Percentiles rank a stretch among this genome's conserved stretches.
phyloP scores from a whole-genome alignment of 2,888 invertebrate species.

The Ectropis crepuscularia region DNA sequence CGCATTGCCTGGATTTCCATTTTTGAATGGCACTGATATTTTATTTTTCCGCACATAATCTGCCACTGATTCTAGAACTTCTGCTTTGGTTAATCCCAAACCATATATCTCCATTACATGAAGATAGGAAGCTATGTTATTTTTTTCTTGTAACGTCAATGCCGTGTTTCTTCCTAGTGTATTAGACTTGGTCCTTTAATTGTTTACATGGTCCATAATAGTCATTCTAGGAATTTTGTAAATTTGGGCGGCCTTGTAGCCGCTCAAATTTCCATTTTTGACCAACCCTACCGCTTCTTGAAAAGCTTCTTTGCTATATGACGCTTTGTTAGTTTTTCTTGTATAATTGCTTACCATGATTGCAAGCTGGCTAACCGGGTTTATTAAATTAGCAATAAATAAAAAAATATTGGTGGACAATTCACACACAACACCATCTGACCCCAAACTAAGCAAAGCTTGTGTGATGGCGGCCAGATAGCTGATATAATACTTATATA shows the following conservation, averaged over 20 bases:
- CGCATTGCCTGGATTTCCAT: slow-evolving; percentile 35
- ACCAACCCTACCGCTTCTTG: slow-evolving; percentile 27
- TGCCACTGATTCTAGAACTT: slow-evolving; percentile 48
- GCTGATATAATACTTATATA: too few relatives aligned
- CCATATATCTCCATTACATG: slow-evolving; percentile 51
- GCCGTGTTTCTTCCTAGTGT: slow-evolving; percentile 35
- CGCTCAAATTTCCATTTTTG: slow-evolving; percentile 16
- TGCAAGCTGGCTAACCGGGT: neutral
- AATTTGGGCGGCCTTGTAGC: slow-evolving; percentile 24
- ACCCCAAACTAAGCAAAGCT: too few relatives aligned
- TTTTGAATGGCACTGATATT: slow-evolving; percentile 34
- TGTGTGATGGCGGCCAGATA: too few relatives aligned
- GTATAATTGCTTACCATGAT: slow-evolving; percentile 1
- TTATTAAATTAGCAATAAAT: neutral
- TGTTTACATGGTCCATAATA: slow-evolving; percentile 35
- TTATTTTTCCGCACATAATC: slow-evolving; percentile 34
- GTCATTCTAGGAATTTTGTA: slow-evolving; percentile 37
- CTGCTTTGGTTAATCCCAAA: slow-evolving; percentile 52
- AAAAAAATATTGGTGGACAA: too few relatives aligned
- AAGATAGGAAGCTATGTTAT: slow-evolving; percentile 35
- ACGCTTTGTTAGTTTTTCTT: neutral
- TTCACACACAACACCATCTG: too few relatives aligned
- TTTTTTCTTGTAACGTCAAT: slow-evolving; percentile 33
- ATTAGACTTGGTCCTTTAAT: slow-evolving; percentile 30
- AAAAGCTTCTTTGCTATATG: slow-evolving; percentile 20